Base-by-base conservation (phyloP, 2,113 vertebrate genomes). In the Peromyscus leucopus region DNA sequence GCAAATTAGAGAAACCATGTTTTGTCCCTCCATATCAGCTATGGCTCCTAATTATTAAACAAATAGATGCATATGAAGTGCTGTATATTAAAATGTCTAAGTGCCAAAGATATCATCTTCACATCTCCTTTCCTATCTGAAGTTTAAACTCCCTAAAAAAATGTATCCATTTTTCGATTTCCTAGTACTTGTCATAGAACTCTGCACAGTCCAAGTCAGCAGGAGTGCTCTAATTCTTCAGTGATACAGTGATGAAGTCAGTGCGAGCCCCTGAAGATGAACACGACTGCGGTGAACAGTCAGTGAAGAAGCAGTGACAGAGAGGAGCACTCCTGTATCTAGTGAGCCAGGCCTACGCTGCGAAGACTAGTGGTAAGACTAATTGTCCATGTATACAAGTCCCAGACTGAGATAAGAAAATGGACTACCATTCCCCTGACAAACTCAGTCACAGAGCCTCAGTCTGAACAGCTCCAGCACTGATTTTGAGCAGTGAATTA, bases 1-100 rank as follows among this genome's bases (percentile, higher is more conserved):
- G 8, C 57, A 92, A 90, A 15, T 85, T 87, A 91, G 17, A 96
- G 51, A 91, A 96, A 94, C 39, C 59, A 93, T 33, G 42, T 63
- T 89, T 65, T 39, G 0, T 36, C 17, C 28, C 39, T 63, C 85
- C 10, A 8, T 89, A 48, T 91, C 7, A 91, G 46, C 55, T 87
- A 89, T 74, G 5, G 75, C 15, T 51, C n/a, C 21, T 90, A 94
- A 95, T 75, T 93, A 91, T 28, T 61, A 82, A 92, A 92, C 72
- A 42, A 96, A 88, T 0, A n/a, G n/a, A 92, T 71, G n/a, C 65
- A 93, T 10, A 24, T 71, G 3, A 96, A 95, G n/a, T 57, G 88
- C 8, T 80, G 61, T 6, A 36, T 48, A 51, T 65, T 22, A 87
- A 72, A 95, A 96, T 85, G 75, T 33, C 26, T 79, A 90, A 84